phyloP scores from a whole-genome alignment of 2,797 vertebrate species.

The Enteromius thamalakanensis region DNA sequence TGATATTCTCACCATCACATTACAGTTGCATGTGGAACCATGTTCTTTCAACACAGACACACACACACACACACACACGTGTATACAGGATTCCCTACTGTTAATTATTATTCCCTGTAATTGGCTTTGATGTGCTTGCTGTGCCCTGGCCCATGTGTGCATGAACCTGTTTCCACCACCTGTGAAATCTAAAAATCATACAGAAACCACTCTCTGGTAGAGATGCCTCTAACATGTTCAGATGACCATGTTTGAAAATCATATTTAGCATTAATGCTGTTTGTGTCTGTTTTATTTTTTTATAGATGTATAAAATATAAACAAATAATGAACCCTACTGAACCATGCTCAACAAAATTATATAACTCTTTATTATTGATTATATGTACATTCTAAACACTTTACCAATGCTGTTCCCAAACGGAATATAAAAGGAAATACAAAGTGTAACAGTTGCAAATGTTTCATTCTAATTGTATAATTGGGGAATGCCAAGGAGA shows the following conservation, averaged over 20 bases:
- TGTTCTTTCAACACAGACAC: slow-evolving; percentile 14
- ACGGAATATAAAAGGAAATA: background rate
- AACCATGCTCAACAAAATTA: background rate
- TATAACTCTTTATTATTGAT: background rate
- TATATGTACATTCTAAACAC: background rate
- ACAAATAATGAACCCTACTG: background rate
- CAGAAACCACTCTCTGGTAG: slow-evolving; percentile 29
- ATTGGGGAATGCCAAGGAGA: slow-evolving; percentile 52
- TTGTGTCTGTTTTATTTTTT: background rate
- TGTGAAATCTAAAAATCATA: slow-evolving; percentile 63
- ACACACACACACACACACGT: slow-evolving; percentile 23
- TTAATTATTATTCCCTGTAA: slow-evolving; percentile 75
- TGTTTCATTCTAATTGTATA: background rate
- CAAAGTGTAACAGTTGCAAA: background rate
- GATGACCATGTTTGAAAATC: background rate
- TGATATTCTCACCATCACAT: slow-evolving; percentile 17
- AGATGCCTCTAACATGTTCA: background rate
- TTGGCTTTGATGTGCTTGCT: slow-evolving; percentile 71
- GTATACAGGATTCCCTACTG: slow-evolving; percentile 61
- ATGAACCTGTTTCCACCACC: slow-evolving; percentile 57
- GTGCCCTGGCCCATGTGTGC: slow-evolving; percentile 66
- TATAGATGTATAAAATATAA: background rate
- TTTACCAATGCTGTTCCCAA: background rate
- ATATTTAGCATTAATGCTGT: background rate
- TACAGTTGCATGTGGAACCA: slow-evolving; percentile 7